phyloP scores from a whole-genome alignment of 2,888 invertebrate species.

The Clunio marinus region DNA sequence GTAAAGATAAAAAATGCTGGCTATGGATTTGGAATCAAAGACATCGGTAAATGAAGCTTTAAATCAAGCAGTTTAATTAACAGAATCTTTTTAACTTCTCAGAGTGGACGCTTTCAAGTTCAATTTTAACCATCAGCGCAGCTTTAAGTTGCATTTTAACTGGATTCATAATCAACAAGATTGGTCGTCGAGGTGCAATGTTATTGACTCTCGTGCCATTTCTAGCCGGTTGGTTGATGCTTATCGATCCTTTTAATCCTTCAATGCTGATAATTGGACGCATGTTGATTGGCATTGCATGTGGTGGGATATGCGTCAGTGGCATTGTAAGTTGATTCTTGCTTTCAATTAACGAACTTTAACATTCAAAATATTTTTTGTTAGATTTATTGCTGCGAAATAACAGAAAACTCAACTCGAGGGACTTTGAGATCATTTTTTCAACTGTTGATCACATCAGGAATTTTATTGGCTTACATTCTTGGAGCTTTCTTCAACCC shows the following conservation, averaged over 20 bases:
- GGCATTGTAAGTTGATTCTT: conserved; percentile 59
- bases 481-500: conserved; percentile 53
- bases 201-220: conserved; percentile 58
- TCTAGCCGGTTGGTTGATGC: conserved; percentile 67
- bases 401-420: conserved; percentile 74
- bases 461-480: conserved; percentile 73
- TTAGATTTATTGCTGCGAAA: conserved; percentile 69
- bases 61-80: neutral
- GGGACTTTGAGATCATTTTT: conserved; percentile 83
- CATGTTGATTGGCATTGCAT: conserved; percentile 49
- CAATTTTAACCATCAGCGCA: conserved; percentile 67
- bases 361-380: neutral
- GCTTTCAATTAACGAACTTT: neutral
- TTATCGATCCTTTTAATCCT: conserved; percentile 65
- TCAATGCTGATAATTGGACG: conserved; percentile 48
- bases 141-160: conserved; percentile 68
- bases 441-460: conserved; percentile 79
- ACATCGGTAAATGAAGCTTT: conserved; percentile 45
- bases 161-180: conserved; percentile 62
- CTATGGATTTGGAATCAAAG: conserved; percentile 56
- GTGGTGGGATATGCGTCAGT: conserved; percentile 75
- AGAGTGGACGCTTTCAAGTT: conserved; percentile 67
- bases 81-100: conserved; percentile 40
- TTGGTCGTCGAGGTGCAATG: conserved; percentile 68
- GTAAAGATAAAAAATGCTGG: conserved; percentile 45